Evolutionary conservation across 2,797 vertebrate species (phyloP).

Genomic region (Triplophysa yarkandensis): DNA sequence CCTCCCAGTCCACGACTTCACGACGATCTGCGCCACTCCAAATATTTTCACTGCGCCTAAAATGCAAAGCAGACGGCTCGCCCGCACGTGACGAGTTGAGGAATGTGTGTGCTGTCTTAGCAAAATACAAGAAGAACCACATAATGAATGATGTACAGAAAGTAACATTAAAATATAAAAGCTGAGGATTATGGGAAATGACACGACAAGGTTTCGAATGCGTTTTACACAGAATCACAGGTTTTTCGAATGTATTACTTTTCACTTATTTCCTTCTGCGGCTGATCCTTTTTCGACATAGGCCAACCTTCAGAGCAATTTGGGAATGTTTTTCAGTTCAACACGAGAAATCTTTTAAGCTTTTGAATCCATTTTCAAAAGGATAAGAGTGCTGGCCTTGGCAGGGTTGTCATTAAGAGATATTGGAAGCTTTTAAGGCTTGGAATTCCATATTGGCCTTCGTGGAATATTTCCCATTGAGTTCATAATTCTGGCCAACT

Average conservation of each 20-base stretch:
- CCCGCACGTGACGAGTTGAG: slow-evolving; percentile 58
- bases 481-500: slow-evolving; percentile 46
- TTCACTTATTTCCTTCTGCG: slow-evolving; percentile 1
- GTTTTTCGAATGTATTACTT: slow-evolving; percentile 15
- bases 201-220: slow-evolving; percentile 47
- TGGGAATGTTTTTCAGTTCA: slow-evolving; percentile 26
- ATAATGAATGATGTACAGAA: neutral
- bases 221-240: slow-evolving; percentile 4
- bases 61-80: slow-evolving; percentile 67
- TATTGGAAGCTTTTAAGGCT: slow-evolving; percentile 36
- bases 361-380: slow-evolving; percentile 28
- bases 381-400: slow-evolving; percentile 20
- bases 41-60: slow-evolving; percentile 68
- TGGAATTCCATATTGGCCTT: slow-evolving; percentile 43
- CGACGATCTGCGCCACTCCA: slow-evolving; percentile 57
- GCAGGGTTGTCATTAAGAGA: slow-evolving; percentile 30
- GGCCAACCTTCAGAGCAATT: slow-evolving; percentile 6
- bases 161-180: neutral
- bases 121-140: slow-evolving; percentile 8
- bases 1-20: slow-evolving; percentile 45
- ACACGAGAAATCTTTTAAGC: slow-evolving; percentile 32
- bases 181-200: slow-evolving; percentile 39
- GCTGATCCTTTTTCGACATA: neutral
- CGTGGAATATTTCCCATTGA: slow-evolving; percentile 48
- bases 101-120: slow-evolving; percentile 18